phyloP scores from a whole-genome alignment of 2,113 vertebrate genomes.

The Lasiurus borealis region DNA sequence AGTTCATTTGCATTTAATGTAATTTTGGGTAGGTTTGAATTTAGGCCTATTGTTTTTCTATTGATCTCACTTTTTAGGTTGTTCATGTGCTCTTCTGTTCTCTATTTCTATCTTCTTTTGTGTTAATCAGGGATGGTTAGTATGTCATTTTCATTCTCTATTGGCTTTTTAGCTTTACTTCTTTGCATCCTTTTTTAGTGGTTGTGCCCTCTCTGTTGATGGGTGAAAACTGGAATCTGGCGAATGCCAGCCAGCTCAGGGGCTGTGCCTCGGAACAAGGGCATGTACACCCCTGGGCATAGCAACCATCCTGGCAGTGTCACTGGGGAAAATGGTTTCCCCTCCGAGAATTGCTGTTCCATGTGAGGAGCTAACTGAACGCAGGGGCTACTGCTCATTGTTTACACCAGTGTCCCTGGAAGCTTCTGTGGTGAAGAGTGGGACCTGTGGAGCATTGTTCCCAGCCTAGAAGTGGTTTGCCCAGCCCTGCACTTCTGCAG shows the following conservation, averaged over 20 bases:
- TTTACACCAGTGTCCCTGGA: background rate
- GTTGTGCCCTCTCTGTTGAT: background rate
- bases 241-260: background rate
- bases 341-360: background rate
- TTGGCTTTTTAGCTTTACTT: background rate
- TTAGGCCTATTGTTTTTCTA: background rate
- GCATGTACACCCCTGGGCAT: background rate
- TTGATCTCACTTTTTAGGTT: background rate
- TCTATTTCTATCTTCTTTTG: background rate
- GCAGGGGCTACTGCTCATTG: background rate
- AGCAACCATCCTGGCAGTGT: background rate
- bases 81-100: background rate
- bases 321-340: background rate
- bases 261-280: background rate
- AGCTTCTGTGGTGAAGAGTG: background rate
- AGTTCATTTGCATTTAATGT: background rate
- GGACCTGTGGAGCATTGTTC: background rate
- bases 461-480: background rate
- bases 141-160: background rate
- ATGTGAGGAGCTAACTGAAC: background rate
- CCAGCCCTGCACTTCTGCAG: background rate
- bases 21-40: background rate
- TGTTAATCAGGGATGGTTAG: background rate
- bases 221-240: background rate
- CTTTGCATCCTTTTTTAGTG: background rate